These are phyloP conservation scores for Gnatocerus cornutus DNA, from an alignment of 2,888 invertebrate genomes.

Conservation along the genomic window DNA sequence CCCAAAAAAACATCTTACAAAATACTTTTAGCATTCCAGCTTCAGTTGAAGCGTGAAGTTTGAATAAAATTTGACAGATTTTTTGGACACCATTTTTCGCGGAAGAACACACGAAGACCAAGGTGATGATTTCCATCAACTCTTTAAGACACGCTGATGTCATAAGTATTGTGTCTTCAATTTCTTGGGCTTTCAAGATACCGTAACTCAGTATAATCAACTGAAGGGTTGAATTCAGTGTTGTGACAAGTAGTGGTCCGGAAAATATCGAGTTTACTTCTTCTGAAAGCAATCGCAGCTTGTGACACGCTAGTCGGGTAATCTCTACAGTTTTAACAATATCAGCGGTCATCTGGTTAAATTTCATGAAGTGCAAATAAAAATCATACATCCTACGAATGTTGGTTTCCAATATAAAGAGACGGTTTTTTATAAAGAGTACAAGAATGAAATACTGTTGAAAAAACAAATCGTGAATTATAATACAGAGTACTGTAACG, in stretches of 20 bases:
- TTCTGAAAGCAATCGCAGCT: background rate
- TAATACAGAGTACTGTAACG: too few species aligned
- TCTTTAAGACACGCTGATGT: background rate
- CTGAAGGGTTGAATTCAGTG: background rate
- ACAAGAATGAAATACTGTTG: background rate
- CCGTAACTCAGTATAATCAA: background rate
- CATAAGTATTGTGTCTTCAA: background rate
- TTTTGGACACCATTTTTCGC: background rate
- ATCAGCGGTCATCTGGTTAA: too few species aligned
- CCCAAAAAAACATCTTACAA: too few species aligned
- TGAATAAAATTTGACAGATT: background rate
- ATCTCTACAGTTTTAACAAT: too few species aligned
- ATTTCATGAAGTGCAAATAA: background rate
- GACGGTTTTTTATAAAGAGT: background rate
- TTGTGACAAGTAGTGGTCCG: background rate
- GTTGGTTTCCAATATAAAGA: background rate
- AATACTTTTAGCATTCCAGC: background rate
- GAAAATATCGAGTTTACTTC: background rate
- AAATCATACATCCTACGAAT: background rate
- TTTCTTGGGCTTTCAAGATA: background rate
- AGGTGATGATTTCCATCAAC: background rate
- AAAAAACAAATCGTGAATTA: background rate
- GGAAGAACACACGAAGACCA: background rate
- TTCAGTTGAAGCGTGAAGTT: background rate
- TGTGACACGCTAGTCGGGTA: background rate